Conservation (phyloP, 2,113 vertebrate species). For the Chauna torquata region DNA sequence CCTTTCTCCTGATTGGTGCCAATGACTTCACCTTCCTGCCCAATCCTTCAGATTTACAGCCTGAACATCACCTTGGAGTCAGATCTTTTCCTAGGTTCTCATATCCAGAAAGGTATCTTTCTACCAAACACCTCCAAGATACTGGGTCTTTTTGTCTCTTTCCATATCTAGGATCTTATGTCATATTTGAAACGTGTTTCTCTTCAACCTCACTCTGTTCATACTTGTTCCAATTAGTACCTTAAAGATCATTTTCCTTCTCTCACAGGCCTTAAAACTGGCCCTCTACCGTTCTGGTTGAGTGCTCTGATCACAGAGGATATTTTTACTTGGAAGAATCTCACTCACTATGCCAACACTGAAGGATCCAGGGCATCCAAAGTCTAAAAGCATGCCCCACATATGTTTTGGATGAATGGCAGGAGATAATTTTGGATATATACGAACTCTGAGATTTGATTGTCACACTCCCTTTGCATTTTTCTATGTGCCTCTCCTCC, state of each 20-base stretch:
- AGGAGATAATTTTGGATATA: not conserved
- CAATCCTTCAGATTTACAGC: not conserved
- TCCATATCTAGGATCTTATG: not conserved
- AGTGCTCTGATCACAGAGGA: accelerated
- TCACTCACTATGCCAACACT: not conserved
- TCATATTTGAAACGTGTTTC: not conserved
- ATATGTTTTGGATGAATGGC: not conserved
- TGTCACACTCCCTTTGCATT: not conserved
- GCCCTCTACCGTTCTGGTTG: accelerated
- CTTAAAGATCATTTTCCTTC: not conserved
- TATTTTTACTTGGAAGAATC: not conserved
- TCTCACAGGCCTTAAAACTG: not conserved
- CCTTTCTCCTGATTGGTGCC: not conserved
- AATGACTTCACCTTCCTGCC: not conserved
- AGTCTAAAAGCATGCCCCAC: not conserved
- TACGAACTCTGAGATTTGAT: not conserved
- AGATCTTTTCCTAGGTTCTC: not conserved
- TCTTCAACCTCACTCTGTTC: not conserved
- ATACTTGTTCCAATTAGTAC: not conserved
- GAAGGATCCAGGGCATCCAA: not conserved
- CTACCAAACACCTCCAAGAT: not conserved
- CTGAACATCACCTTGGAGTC: not conserved
- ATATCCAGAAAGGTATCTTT: not conserved
- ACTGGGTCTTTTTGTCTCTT: not conserved
- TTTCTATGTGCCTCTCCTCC: not conserved